Base-by-base conservation (phyloP, 2,888 invertebrate genomes). In the Cryptocephalus primarius region DNA sequence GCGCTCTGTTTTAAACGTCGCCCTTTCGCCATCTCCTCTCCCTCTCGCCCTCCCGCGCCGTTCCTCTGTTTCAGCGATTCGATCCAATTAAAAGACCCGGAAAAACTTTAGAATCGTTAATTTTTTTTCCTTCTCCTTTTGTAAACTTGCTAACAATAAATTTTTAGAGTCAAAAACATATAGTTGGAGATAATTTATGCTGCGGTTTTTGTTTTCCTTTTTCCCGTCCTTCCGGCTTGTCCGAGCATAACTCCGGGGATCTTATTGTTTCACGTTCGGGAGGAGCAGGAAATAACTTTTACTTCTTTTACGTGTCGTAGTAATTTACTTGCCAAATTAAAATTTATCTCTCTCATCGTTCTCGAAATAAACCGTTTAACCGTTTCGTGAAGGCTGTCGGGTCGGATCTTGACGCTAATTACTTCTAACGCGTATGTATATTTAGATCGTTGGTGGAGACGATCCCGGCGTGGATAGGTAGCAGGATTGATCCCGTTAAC, bases 61-160 rank as follows among this genome's bases (percentile, higher is more conserved):
- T 22, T 52, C 58, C 61, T 57, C 60, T 59, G 60, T 66, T 66
- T 62, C 60, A 57, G 65, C 65, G 58, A 65, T 66, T 67, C 66
- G 60, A 64, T 67, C 64, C 67, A 68, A 68, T 68, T 68, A 68
- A 68, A 68, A 65, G 65, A 62, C 3, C 36, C 65, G 66, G 66
- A 67, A 68, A 68, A 68, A 67, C 65, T 65, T 64, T 55, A 55
- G 59, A 65, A 67, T 66, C 67, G 67, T 66, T 68, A 67, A 66
- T 66, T 68, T 67, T 66, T n/a, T 67, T 68, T 53, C 54, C 52
- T 49, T 55, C 49, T 52, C 57, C 22, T 22, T 57, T 57, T 56
- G 56, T 55, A 54, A 56, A 55, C 58, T 57, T 58, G 60, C 63
- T 60, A 59, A 63, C 63, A 61, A 65, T 66, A 67, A 67, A 66